Evolutionary conservation across 1,140 invertebrate species (phyloP).

Genomic region (Odontomachus brunneus): DNA sequence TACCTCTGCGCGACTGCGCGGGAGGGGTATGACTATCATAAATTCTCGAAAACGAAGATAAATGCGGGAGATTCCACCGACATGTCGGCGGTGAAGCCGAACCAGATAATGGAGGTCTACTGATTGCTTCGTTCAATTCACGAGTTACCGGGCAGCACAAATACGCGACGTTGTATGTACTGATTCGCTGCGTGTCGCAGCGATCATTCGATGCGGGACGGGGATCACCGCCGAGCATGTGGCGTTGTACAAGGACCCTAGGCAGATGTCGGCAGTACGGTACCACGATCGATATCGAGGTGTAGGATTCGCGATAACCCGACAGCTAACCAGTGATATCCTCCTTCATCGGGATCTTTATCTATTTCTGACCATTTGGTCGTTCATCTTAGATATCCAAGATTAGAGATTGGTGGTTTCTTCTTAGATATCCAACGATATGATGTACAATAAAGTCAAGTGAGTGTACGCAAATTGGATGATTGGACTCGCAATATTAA

Average conservation of each 20-base stretch:
- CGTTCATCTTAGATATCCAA: too few species aligned
- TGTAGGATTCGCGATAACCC: neutral
- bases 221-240: conserved; percentile 20
- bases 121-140: conserved; percentile 64
- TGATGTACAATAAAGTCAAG: too few species aligned
- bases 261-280: conserved; percentile 30
- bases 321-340: conserved; percentile 9
- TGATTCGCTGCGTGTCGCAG: conserved; percentile 38
- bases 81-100: conserved; percentile 45
- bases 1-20: neutral
- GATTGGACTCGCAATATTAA: neutral
- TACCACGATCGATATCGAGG: conserved; percentile 34
- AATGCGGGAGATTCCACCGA: conserved; percentile 46
- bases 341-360: conserved; percentile 8
- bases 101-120: conserved; percentile 56
- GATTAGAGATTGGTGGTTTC: too few species aligned
- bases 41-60: conserved; percentile 63
- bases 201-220: conserved; percentile 45
- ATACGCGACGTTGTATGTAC: conserved; percentile 57
- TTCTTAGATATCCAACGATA: too few species aligned
- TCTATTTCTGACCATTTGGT: neutral
- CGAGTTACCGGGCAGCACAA: conserved; percentile 56
- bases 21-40: conserved; percentile 42
- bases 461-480: conserved; percentile 3
- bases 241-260: conserved; percentile 13